Evolutionary conservation across 2,888 invertebrate species (phyloP).

Genomic region (Dermolepida albohirtum): DNA sequence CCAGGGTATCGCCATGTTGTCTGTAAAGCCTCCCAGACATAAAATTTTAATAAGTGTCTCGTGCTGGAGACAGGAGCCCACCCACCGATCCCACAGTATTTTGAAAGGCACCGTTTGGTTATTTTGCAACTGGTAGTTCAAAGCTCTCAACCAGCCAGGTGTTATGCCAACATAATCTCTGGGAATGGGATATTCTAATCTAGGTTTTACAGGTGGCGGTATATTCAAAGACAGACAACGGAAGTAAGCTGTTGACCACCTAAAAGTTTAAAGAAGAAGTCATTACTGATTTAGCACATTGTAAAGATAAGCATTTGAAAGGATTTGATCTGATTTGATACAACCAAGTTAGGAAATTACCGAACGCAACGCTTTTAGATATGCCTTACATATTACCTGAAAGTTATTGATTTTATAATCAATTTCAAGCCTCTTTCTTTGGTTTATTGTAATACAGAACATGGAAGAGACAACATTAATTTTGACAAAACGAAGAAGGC

Average conservation of each 20-base stretch:
- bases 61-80: conserved; percentile 74
- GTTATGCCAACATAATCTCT: conserved; percentile 81
- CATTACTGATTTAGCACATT: no score
- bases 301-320: no score
- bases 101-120: conserved; percentile 58
- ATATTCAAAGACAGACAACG: conserved; percentile 80
- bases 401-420: no score
- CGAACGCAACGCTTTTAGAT: no score
- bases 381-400: no score
- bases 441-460: no score
- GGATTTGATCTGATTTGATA: no score
- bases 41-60: conserved; percentile 76
- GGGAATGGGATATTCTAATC: conserved; percentile 79
- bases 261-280: no score
- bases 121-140: conserved; percentile 79
- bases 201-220: conserved; percentile 84
- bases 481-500: no score
- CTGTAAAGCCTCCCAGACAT: conserved; percentile 77
- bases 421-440: no score
- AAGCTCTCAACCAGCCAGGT: conserved; percentile 81
- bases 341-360: no score
- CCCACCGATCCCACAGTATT: conserved; percentile 70
- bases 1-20: conserved; percentile 75
- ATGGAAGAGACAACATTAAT: no score
- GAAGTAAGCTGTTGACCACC: conserved; percentile 88